Evolutionary conservation across 2,113 vertebrate genomes (phyloP), one percentile per base, ranked within the genome.

Genomic region (Carassius carassius): DNA sequence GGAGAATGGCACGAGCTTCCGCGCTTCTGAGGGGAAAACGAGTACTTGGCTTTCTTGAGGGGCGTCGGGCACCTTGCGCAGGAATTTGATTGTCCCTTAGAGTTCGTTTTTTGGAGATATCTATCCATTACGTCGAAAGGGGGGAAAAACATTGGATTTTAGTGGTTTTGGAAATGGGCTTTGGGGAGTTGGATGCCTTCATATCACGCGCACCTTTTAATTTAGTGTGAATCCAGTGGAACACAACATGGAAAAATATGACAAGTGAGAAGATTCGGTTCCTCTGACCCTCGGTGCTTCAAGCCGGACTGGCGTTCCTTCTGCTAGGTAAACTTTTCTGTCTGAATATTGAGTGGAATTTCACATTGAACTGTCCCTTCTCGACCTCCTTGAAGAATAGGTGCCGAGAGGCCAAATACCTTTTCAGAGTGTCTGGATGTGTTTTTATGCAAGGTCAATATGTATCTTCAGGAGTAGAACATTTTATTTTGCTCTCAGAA

Each of bases 251-350:
- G 85, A 84, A 83, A 86, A 88, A 89, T 83, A 86, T 89, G 90
- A 89, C 74, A 89, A 87, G 88, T 90, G 85, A 92, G 87, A 89
- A 86, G 87, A 87, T 84, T 69, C 75, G 78, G 72, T 89, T 86
- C 78, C 85, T 86, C 88, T 89, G 89, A 91, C 67, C 87, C 89
- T 87, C 81, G 83, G 85, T 88, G 78, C 81, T 90, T 86, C 75
- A 85, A 89, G 84, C 89, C 87, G 88, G 88, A 89, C 90, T 89
- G 87, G 87, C 85, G 86, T 91, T 91, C 88, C 85, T 88, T 89
- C 82, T 54, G 84, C 85, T 85, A 91, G 91, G 91, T 92, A 92
- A 91, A 92, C 87, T 90, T 91, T 87, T 54, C 23, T 17, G 0
- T 37, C n/a, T 77, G n/a, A 72, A 69, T n/a, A 62, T 47, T 16